Evolutionary conservation across 2,113 vertebrate species (phyloP).

Genomic region (Heterotilapia buettikoferi): DNA sequence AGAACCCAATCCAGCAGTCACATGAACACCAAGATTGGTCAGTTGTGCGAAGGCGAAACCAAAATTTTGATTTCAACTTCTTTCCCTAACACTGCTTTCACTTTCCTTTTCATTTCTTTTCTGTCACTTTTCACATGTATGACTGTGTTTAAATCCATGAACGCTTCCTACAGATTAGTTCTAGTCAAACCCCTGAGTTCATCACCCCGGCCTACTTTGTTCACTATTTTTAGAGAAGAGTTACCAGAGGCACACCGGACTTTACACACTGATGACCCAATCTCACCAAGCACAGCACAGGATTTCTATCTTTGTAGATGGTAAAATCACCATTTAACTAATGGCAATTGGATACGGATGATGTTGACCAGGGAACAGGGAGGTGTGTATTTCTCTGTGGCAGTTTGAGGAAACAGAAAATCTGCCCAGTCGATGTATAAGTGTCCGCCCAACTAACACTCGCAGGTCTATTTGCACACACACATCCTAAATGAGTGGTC

Average conservation of each 20-base stretch:
- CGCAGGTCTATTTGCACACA: constrained; percentile 35
- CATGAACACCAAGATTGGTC: not conserved
- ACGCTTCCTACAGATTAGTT: not conserved
- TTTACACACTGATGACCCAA: not conserved
- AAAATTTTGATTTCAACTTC: not conserved
- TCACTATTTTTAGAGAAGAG: not conserved
- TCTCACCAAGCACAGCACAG: not conserved
- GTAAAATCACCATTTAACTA: not conserved
- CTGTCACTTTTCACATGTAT: not conserved
- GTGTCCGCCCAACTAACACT: constrained; percentile 3
- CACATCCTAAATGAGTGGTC: constrained; percentile 31
- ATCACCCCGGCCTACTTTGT: not conserved
- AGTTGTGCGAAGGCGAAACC: not conserved
- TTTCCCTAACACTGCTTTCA: not conserved
- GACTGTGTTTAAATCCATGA: not conserved
- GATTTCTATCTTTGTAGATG: not conserved
- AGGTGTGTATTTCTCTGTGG: not conserved
- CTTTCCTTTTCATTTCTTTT: not conserved
- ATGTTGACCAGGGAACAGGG: not conserved
- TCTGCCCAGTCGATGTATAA: not conserved
- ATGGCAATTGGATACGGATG: not conserved
- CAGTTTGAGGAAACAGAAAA: not conserved
- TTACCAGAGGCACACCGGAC: accelerated
- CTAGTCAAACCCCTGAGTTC: not conserved
- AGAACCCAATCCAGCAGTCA: not conserved